These are phyloP conservation scores for Nilaparvata lugens DNA, from an alignment of 1,140 invertebrate species.

Conservation along the genomic window DNA sequence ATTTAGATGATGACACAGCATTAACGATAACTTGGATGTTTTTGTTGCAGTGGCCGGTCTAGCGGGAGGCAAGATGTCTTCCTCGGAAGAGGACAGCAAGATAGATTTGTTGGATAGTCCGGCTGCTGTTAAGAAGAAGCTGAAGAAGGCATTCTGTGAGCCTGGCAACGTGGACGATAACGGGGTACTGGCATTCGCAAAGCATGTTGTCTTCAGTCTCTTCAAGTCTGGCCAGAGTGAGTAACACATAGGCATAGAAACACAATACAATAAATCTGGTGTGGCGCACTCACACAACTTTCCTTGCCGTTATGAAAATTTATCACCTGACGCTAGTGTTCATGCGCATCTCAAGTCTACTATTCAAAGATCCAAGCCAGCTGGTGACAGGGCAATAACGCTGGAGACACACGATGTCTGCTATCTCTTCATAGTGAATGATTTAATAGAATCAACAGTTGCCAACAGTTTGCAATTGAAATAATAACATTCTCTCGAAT, in stretches of 20 bases:
- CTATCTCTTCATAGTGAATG: too few relatives aligned
- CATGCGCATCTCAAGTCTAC: not conserved
- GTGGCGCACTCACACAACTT: too few relatives aligned
- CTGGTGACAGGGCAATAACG: not conserved
- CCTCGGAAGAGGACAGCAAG: constrained; percentile 97
- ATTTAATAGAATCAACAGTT: too few relatives aligned
- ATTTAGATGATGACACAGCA: too few relatives aligned
- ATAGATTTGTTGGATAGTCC: constrained; percentile 93
- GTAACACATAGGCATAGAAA: not conserved
- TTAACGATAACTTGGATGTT: too few relatives aligned
- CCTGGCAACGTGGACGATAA: constrained; percentile 93
- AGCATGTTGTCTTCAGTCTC: constrained; percentile 88
- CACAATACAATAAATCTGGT: too few relatives aligned
- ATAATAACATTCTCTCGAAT: too few relatives aligned
- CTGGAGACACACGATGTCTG: not conserved
- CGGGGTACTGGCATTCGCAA: constrained; percentile 91
- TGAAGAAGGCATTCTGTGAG: constrained; percentile 97
- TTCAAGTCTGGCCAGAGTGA: constrained; percentile 28
- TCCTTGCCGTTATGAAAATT: too few relatives aligned
- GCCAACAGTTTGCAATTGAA: too few relatives aligned
- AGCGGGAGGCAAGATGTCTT: constrained; percentile 92
- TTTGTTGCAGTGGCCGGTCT: constrained; percentile 59
- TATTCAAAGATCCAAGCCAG: not conserved
- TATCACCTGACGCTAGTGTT: too few relatives aligned
- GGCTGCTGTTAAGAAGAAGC: constrained; percentile 82